These are phyloP conservation scores for Ceyx erithaca DNA, from an alignment of 2,797 vertebrate genomes.

Conservation along the genomic window DNA sequence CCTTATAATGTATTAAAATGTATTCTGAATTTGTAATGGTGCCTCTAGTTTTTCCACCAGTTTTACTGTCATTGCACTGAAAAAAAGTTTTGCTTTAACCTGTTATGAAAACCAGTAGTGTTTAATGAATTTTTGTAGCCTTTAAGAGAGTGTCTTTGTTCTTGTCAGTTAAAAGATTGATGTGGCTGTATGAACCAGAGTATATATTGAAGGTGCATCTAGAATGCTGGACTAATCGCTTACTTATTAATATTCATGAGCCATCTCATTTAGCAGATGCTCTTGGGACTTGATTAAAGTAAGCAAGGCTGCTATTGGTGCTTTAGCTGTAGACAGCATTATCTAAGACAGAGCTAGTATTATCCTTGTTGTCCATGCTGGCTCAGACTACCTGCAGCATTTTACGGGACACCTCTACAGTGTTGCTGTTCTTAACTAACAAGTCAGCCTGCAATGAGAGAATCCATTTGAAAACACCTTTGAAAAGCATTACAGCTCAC, in stretches of 20 bases:
- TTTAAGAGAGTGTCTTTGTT: conserved; percentile 8
- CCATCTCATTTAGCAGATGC: conserved; percentile 70
- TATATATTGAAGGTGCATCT: conserved; percentile 26
- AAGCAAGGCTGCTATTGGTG: conserved; percentile 47
- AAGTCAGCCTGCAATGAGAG: neutral
- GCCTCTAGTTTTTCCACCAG: neutral
- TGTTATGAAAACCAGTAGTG: rapidly evolving
- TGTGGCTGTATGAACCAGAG: conserved; percentile 22
- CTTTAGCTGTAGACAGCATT: conserved; percentile 21
- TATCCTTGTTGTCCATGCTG: neutral
- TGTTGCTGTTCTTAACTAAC: neutral
- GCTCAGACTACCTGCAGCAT: neutral
- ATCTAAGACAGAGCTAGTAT: neutral
- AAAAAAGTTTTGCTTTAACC: neutral
- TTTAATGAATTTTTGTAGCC: neutral
- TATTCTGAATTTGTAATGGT: neutral
- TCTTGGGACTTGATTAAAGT: conserved; percentile 59
- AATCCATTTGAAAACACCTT: neutral
- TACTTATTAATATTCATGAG: conserved; percentile 78
- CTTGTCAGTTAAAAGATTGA: conserved; percentile 54
- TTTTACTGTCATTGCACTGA: neutral
- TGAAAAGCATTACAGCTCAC: neutral
- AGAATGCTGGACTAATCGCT: conserved; percentile 46
- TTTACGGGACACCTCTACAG: neutral
- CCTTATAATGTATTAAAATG: conserved; percentile 25